Evolutionary conservation across 2,888 invertebrate species (phyloP).

Genomic region (Dicyrtoma fusca): DNA sequence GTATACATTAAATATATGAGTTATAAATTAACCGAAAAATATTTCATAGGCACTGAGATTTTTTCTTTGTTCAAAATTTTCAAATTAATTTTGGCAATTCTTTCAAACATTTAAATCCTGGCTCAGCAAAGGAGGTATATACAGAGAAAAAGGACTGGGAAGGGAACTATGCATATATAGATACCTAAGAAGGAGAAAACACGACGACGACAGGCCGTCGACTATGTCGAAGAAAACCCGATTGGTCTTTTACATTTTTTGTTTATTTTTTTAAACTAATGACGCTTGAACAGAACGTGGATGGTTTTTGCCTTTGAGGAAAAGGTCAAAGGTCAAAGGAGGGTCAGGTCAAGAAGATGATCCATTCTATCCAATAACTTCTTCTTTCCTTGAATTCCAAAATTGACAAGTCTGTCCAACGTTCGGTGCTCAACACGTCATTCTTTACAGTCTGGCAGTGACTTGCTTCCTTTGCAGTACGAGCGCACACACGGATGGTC

Average conservation of each 20-base stretch:
- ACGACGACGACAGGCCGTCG: not conserved
- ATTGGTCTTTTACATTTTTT: slow-evolving; percentile 19
- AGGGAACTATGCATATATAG: not conserved
- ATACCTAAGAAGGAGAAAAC: not conserved
- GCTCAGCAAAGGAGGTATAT: not conserved
- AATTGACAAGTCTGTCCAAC: not conserved
- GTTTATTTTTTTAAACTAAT: not conserved
- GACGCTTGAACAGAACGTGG: slow-evolving; percentile 15
- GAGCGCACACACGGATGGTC: not conserved
- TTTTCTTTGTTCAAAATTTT: too few relatives aligned
- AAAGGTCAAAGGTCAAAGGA: too few relatives aligned
- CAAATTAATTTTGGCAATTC: too few relatives aligned
- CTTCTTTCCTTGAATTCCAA: not conserved
- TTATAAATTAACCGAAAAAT: too few relatives aligned
- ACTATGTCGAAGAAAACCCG: slow-evolving; percentile 19
- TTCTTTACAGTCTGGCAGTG: slow-evolving; percentile 58
- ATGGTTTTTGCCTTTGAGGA: not conserved
- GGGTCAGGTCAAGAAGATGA: too few relatives aligned
- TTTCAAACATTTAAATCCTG: too few relatives aligned
- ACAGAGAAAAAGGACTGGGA: not conserved
- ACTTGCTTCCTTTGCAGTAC: slow-evolving; percentile 51
- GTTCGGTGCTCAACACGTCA: slow-evolving; percentile 35
- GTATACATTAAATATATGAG: too few relatives aligned
- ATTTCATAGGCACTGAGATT: too few relatives aligned
- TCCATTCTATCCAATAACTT: too few relatives aligned